Base-by-base conservation (phyloP, 1,140 invertebrate genomes). In the Diprion similis region DNA sequence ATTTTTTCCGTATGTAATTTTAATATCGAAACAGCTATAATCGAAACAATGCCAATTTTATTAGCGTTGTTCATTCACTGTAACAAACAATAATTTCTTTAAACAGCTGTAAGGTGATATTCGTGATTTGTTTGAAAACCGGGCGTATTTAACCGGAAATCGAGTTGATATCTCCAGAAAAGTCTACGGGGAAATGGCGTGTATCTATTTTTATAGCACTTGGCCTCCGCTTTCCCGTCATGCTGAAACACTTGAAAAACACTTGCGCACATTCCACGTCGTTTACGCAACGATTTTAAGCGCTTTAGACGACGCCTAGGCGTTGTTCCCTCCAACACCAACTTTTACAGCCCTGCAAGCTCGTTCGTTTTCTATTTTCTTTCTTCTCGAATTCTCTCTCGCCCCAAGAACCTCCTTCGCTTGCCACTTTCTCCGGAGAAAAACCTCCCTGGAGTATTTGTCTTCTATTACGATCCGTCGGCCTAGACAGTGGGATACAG, bases 191-290 rank as follows among this genome's bases (percentile, higher is more conserved):
- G 51, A 59, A 59, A 59, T 59, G 51, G 51, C 51, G 51, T 59
- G 10, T 81, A 83, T 86, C 83, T 88, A 88, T 88, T 88, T 87
- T 88, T 88, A 87, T 85, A 82, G 82, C 83, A 84, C 83, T 85
- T 85, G 84, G 82, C 83, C 82, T 86, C 81, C 82, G 80, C 64
- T 66, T 76, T 82, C 78, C 80, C 82, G 85, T 84, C 86, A 88
- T 85, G 86, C 84, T 87, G 86, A 82, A 88, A 80, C 85, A 87
- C 87, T 88, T 84, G 86, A 88, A 82, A 83, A 87, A 87, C 86
- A 88, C 87, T 87, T 85, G 84, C 81, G 80, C 79, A 80, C 85
- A 87, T 86, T 87, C 85, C 85, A 82, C 83, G 81, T 84, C 82
- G 83, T 87, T 86, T 87, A 84, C 84, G 85, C 82, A 82, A 82